Evolutionary conservation across 2,888 invertebrate species (phyloP), one percentile per base, ranked within the genome.

Genomic region (Pemphredon lugubris): DNA sequence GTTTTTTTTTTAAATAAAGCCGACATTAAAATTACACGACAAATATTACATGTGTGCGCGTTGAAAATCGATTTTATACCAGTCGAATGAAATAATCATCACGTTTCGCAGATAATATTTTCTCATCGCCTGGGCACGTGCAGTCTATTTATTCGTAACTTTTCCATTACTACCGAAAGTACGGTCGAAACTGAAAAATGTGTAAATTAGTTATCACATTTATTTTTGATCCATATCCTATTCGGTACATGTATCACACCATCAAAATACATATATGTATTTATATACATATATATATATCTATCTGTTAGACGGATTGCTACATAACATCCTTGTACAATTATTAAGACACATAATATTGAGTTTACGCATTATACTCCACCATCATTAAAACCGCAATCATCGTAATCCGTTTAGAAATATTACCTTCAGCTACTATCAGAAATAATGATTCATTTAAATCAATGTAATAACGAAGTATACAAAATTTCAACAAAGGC

Each of bases 241-340:
- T 44, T 16, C 2, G 2, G 7, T n/a, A 54, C 18, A 54, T 20
- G 2, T 16, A 30, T 40, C 21, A 16, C 5, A 26, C n/a, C 57
- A 50, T 50, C 16, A 30, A 59, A 30, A 50, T 50, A 59, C 26
- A 40, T 16, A 40, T 40, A 40, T 40, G 9, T 40, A 61, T 6
- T n/a, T 53, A 55, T 47, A 34, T 34, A n/a, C n/a, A 2, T 34
- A 34, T 9, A 34, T 34, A 4, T 34, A 11, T 34, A 34, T 34
- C 4, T 34, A n/a, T 30, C 9, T 9, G 9, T 30, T 9, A 1
- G 30, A 2, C 30, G 6, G 7, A 30, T 6, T 9, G 6, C 30
- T 9, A 30, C 30, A 9, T 30, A 9, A 2, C 9, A 30, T 30
- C 30, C 30, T 30, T 30, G 9, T n/a, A 30, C 9, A 9, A 9